phyloP scores from a whole-genome alignment of 1,140 invertebrate genomes.

The Saccostrea glomerata region DNA sequence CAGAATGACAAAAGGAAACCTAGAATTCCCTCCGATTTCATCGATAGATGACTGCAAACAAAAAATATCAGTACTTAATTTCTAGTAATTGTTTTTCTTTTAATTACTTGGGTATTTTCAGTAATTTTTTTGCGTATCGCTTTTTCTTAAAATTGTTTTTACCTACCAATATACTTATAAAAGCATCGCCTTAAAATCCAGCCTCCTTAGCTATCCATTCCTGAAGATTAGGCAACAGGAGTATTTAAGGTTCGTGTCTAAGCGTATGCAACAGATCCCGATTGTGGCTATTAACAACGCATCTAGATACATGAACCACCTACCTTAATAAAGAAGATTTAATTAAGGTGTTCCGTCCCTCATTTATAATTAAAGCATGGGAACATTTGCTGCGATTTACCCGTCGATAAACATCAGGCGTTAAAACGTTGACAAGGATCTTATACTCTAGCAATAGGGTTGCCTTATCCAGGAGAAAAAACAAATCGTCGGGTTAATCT shows the following conservation, averaged over 20 bases:
- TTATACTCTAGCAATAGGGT: background rate
- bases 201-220: background rate
- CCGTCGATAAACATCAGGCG: conserved; percentile 23
- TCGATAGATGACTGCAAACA: no score
- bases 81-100: no score
- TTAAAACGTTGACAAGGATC: conserved; percentile 23
- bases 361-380: conserved; percentile 16
- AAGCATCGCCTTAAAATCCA: background rate
- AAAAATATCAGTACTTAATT: no score
- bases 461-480: background rate
- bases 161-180: background rate
- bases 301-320: background rate
- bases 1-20: no score
- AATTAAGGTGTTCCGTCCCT: background rate
- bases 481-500: conserved; percentile 16
- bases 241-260: background rate
- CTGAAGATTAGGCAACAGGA: background rate
- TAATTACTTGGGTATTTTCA: no score
- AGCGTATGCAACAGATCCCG: background rate
- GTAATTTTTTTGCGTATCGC: background rate
- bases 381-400: background rate
- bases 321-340: background rate
- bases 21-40: no score
- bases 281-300: conserved; percentile 13
- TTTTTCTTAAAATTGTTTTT: background rate